Base-by-base conservation (phyloP, 2,113 vertebrate species). In the Macrotus californicus region DNA sequence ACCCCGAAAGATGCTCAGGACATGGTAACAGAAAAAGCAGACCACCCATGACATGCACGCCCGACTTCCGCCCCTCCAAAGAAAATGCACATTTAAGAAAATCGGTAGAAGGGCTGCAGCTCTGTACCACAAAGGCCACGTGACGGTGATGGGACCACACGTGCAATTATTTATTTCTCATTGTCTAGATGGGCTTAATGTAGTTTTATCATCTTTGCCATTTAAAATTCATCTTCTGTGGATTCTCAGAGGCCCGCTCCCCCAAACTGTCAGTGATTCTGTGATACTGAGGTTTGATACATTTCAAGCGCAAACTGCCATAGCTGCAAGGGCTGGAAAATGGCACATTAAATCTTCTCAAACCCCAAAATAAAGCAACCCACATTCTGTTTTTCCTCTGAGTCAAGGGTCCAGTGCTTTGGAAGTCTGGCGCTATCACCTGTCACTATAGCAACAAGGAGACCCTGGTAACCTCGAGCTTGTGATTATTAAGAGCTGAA, bases 361-460 rank as follows among this genome's bases (percentile, higher is more conserved):
- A 95, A 91, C 91, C 81, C 91, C 18, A 69, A 94, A 96, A 96
- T 94, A 96, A 90, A 92, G 94, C 96, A 95, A 87, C 91, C 75
- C 66, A 83, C 96, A 89, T 92, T 92, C 94, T 94, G 94, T 72
- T 93, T 93, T 94, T 81, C 87, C 93, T 94, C 91, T 34, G 48
- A 95, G 97, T 86, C 96, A 91, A 95, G 94, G 93, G 97, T 94
- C 97, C 91, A 52, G 89, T 2, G 87, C 93, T 81, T 67, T 52
- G 95, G 94, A 93, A 97, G 95, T 66, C 94, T 91, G 88, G 93
- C 46, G 0, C 70, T 76, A 50, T 96, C 97, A 97, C 96, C 95
- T 97, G 91, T 97, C 97, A 96, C 97, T 97, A 97, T 97, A 97
- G 97, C 97, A 97, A 97, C 97, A 83, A 77, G 95, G 87, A 94